Conservation (phyloP, 2,113 vertebrate species). For the Puma concolor region DNA sequence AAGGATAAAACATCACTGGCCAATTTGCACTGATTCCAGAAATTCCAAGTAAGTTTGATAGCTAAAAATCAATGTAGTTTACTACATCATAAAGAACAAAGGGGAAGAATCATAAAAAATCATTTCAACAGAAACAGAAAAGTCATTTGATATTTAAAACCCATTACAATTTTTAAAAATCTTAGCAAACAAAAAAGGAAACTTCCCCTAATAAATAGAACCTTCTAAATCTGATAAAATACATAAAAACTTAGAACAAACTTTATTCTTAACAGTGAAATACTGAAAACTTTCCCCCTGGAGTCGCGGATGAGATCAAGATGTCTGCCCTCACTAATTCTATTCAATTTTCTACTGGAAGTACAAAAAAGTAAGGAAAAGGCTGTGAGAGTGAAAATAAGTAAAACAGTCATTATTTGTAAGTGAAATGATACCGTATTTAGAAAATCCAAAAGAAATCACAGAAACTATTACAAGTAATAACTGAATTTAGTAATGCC, state of each 20-base stretch:
- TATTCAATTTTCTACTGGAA: neutral
- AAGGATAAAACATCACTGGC: neutral
- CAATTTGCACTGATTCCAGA: neutral
- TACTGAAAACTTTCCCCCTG: neutral
- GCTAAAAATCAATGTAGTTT: neutral
- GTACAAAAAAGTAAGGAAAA: neutral
- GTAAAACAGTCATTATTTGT: neutral
- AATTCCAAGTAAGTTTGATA: neutral
- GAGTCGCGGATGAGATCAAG: neutral
- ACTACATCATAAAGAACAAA: neutral
- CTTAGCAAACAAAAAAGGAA: neutral
- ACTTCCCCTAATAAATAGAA: neutral
- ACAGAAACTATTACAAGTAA: neutral
- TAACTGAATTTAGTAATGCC: neutral
- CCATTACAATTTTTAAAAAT: neutral
- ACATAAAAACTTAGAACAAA: neutral
- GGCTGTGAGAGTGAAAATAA: neutral
- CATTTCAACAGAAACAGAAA: neutral
- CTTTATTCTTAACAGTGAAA: neutral
- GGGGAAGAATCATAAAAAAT: neutral
- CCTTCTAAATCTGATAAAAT: neutral
- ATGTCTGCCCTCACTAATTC: neutral
- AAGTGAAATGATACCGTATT: neutral
- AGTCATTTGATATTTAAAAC: neutral
- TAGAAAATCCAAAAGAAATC: neutral